Evolutionary conservation across 2,888 invertebrate genomes (phyloP), one percentile per base, ranked within the genome.

Genomic region (Caenorhabditis doughertyi): DNA sequence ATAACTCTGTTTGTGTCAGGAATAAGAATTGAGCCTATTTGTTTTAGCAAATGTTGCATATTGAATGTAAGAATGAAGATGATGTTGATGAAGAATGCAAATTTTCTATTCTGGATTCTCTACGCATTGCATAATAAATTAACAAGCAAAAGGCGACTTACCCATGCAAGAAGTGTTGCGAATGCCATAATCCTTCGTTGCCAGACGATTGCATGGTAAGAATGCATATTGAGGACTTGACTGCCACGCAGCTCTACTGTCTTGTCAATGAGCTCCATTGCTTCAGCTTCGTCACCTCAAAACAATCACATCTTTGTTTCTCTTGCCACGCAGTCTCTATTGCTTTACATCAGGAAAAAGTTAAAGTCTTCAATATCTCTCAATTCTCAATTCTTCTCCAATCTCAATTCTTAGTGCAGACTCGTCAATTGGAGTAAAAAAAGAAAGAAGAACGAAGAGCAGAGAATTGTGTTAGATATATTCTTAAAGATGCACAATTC

Each of bases 181-280:
- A 76, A 72, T 16, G 81, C 79, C 86, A 86, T 86, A n/a, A 82
- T 44, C 60, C 86, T 60, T 16, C 86, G 56, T 35, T 85, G 87
- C 84, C 90, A 89, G 29, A 89, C 74, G 39, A 91, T 85, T 39
- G 82, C 76, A 60, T 89, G 84, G 74, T 91, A 90, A 16, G 87
- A 83, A 44, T 87, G 74, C 84, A 86, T 81, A 76, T 90, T 91
- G 82, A 90, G 86, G 23, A 87, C 82, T 76, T 86, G 81, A 21
- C 89, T 87, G 58, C 86, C 90, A n/a, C 85, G 81, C 58, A 88
- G 85, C 76, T 89, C 89, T 29, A 90, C 90, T 29, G 89, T 83
- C 70, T 90, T 89, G 74, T 90, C 89, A 77, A 89, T 76, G 79
- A 89, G 86, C 82, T 89, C 85, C 90, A 89, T 90, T 60, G 58